phyloP scores from a whole-genome alignment of 2,113 vertebrate genomes.

The Pseudois nayaur region DNA sequence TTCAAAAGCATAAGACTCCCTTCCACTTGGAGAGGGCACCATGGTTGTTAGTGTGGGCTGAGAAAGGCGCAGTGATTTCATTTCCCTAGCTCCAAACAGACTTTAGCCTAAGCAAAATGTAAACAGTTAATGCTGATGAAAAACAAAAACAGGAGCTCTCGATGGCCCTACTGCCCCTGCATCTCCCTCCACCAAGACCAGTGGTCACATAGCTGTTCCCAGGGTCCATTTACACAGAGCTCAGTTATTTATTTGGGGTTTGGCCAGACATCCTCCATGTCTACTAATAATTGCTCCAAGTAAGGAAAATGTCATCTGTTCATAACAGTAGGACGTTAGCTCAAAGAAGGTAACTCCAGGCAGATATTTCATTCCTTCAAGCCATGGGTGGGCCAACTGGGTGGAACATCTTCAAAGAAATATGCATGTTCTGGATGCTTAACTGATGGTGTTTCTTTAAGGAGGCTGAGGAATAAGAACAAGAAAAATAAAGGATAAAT shows the following conservation, averaged over 20 bases:
- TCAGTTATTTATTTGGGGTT: constrained; percentile 55
- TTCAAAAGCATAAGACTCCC: background rate
- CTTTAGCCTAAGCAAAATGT: constrained; percentile 7
- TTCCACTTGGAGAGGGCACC: background rate
- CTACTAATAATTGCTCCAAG: constrained; percentile 42
- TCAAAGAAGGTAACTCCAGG: constrained; percentile 28
- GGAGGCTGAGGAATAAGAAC: constrained; percentile 41
- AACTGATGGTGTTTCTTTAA: constrained; percentile 50
- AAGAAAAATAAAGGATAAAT: constrained; percentile 50
- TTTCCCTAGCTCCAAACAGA: constrained; percentile 42
- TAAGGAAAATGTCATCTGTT: constrained; percentile 66
- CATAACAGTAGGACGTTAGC: constrained; percentile 51
- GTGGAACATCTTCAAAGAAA: constrained; percentile 37
- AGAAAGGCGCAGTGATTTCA: background rate
- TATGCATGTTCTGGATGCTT: constrained; percentile 33
- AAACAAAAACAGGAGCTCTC: constrained; percentile 7
- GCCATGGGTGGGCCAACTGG: background rate
- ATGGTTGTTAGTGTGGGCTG: background rate
- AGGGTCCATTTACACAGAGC: constrained; percentile 28
- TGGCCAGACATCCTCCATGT: constrained; percentile 40
- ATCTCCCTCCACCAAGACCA: constrained; percentile 17
- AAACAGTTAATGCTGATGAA: constrained; percentile 23
- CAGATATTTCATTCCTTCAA: constrained; percentile 66
- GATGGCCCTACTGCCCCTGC: background rate
- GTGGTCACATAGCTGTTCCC: constrained; percentile 36